phyloP scores from a whole-genome alignment of 1,140 invertebrate genomes.

The Bombyx mori region ASM3026992v2 NC_085116.1:10570501-10571000 shows the following conservation, averaged over 20 bases:
- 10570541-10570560: no score
- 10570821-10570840: constrained; percentile 69
- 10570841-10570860: constrained; percentile 64
- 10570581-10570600: no score
- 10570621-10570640: no score
- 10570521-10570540: no score
- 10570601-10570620: no score
- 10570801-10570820: constrained; percentile 68
- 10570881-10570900: constrained; percentile 14
- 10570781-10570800: constrained; percentile 67
- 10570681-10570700: constrained; percentile 40
- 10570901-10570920: constrained; percentile 14
- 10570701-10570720: constrained; percentile 38
- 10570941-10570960: constrained; percentile 4
- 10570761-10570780: constrained; percentile 52
- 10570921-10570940: constrained; percentile 32
- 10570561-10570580: no score
- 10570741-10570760: constrained; percentile 59
- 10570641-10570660: background rate
- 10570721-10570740: constrained; percentile 34
- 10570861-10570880: constrained; percentile 68
- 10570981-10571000: background rate
- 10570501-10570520: no score
- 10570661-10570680: constrained; percentile 13
- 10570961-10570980: constrained; percentile 1